phyloP scores from a whole-genome alignment of 92 coral and sea anemone species.

The Siderastrea siderea region DNA sequence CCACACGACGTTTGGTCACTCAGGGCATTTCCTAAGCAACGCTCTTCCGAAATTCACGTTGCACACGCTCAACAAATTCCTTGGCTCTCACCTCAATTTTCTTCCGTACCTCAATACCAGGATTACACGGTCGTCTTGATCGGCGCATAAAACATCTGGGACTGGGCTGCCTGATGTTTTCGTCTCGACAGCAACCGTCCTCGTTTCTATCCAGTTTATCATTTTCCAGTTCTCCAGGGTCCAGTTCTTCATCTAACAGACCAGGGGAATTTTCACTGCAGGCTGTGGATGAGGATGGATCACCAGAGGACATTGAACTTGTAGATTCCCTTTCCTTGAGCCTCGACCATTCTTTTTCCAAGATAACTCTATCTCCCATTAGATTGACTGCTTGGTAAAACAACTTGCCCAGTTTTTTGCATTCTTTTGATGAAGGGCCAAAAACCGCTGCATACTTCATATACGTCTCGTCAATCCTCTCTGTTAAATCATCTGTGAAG shows the following conservation, averaged over 20 bases:
- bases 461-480: conserved; percentile 23
- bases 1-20: too few relatives aligned
- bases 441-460: conserved; percentile 6
- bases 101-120: conserved; percentile 67
- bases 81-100: conserved; percentile 72
- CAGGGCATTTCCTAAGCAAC: background rate
- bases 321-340: background rate
- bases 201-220: background rate
- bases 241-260: background rate
- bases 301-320: background rate
- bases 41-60: conserved; percentile 3
- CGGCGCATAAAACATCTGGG: too few relatives aligned
- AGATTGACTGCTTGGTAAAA: conserved; percentile 11
- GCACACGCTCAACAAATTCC: conserved; percentile 32
- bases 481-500: conserved; percentile 14
- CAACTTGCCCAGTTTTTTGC: conserved; percentile 24
- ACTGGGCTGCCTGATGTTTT: conserved; percentile 29
- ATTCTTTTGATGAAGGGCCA: conserved; percentile 39
- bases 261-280: background rate
- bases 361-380: background rate
- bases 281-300: conserved; percentile 9
- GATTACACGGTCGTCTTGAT: background rate
- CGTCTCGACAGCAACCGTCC: conserved; percentile 18
- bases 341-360: conserved; percentile 4
- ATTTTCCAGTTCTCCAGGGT: too few relatives aligned